Evolutionary conservation across 2,797 vertebrate genomes (phyloP).

Genomic region (Eulemur mongoz): DNA sequence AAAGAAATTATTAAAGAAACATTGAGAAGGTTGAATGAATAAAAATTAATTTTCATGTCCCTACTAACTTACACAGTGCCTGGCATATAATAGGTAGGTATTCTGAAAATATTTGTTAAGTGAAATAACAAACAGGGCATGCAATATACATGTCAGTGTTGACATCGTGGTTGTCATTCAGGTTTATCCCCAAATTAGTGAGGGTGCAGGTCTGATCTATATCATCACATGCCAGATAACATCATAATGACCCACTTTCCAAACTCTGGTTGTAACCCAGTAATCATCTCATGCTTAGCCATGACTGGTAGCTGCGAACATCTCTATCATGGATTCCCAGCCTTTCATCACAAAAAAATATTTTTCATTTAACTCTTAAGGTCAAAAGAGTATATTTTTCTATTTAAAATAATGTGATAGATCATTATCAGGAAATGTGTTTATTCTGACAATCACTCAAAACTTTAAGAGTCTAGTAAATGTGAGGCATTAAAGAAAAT

Average conservation of each 20-base stretch:
- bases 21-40: not conserved
- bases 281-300: not conserved
- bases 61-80: not conserved
- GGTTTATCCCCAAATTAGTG: not conserved
- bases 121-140: not conserved
- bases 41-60: not conserved
- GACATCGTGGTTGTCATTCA: not conserved
- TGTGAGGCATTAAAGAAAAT: not conserved
- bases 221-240: not conserved
- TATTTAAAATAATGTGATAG: not conserved
- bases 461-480: not conserved
- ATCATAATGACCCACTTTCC: not conserved
- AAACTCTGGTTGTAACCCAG: not conserved
- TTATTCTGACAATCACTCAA: not conserved
- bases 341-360: not conserved
- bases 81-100: not conserved
- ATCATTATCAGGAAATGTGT: not conserved
- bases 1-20: not conserved
- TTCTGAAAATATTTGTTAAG: constrained; percentile 4
- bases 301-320: not conserved
- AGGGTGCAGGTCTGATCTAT: not conserved
- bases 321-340: not conserved
- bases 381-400: not conserved
- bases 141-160: not conserved
- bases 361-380: not conserved